Base-by-base conservation (phyloP, 2,113 vertebrate genomes). In the Malurus alboscapulatus region DNA sequence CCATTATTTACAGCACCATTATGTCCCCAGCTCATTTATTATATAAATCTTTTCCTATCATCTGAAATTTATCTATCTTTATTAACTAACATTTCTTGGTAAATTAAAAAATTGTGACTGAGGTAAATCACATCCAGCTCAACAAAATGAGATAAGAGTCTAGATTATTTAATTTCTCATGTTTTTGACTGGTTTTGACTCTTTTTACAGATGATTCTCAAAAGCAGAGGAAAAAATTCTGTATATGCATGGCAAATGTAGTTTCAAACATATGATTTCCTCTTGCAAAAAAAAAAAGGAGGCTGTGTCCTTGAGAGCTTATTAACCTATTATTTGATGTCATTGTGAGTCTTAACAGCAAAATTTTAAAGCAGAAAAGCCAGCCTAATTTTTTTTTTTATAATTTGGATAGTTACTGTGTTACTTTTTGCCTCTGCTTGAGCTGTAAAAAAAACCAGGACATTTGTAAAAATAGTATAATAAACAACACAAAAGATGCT, bases 1-100 rank as follows among this genome's bases (percentile, higher is more conserved):
- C 67, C 30, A 89, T 94, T 86, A 84, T 96, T 94, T 92, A 90
- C 82, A 79, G 15, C 47, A 76, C 26, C 14, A 72, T 91, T 73
- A 77, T 90, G 40, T 72, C 51, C 66, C 34, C 18, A 61, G 58
- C 38, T 93, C 53, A 80, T 87, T 74, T 93, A 62, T 88, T 87
- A 90, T 21, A 75, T 38, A 84, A 94, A 34, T 14, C 36, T 82
- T 47, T 78, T 48, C n/a, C 26, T 44, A 85, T 80, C 24, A 72
- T 91, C 53, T 81, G 59, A 62, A 94, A 96, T 78, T 72, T 78
- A 78, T 24, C 38, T 67, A 78, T 79, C 26, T 26, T 84, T 86
- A 65, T 91, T 94, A 86, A 84, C 59, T 74, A 94, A 84, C 24
- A 54, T 79, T 84, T 77, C 63, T 63, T 24, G 8, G 25, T 91